Conservation (phyloP, 1,140 invertebrate genomes). For the Anastrepha ludens region DNA sequence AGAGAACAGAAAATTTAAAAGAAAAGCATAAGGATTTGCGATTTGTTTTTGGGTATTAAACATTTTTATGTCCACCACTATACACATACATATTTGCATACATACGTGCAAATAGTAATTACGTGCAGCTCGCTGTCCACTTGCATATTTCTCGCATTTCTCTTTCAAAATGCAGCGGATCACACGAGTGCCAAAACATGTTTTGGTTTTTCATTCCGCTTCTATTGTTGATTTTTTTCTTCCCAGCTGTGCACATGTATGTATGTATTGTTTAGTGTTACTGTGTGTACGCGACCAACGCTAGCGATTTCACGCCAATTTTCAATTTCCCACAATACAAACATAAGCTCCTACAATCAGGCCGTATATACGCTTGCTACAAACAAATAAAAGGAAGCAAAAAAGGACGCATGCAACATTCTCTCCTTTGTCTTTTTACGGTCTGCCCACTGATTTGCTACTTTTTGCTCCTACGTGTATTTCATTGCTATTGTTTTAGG, state of each 20-base stretch:
- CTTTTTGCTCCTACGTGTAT: too few species aligned
- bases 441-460: not conserved
- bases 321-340: constrained; percentile 40
- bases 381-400: not conserved
- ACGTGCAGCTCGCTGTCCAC: too few species aligned
- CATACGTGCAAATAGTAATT: too few species aligned
- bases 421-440: not conserved
- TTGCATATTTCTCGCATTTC: too few species aligned
- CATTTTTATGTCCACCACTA: too few species aligned
- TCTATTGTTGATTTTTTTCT: not conserved
- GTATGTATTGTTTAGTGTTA: not conserved
- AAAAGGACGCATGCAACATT: not conserved
- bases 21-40: too few species aligned
- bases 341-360: not conserved
- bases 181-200: not conserved
- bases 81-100: too few species aligned
- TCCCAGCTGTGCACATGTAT: too few species aligned
- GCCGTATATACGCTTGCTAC: not conserved
- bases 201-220: not conserved
- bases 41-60: too few species aligned
- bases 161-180: too few species aligned
- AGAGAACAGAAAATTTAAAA: too few species aligned
- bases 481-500: too few species aligned
- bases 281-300: not conserved
- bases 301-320: constrained; percentile 15